Evolutionary conservation across 2,888 invertebrate species (phyloP), one percentile per base, ranked within the genome.

Genomic region (Clepsis dumicolana): DNA sequence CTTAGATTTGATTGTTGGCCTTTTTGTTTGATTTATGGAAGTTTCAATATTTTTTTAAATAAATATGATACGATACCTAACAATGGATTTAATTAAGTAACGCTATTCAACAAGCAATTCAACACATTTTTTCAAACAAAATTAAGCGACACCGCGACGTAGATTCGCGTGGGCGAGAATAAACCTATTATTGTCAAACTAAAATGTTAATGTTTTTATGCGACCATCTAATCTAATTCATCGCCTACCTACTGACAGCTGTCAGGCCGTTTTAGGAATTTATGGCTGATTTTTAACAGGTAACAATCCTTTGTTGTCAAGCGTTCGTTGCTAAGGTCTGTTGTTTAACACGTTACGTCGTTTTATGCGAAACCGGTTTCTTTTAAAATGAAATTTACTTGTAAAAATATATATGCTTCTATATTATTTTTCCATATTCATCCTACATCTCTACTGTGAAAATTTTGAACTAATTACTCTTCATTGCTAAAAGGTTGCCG

Each of bases 221-320:
- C 12, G 56, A 24, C 60, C 21, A 68, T 64, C 44, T 68, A 68
- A 68, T 68, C 64, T 68, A 57, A 68, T 53, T 64, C 68, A 68
- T 64, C 68, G 68, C 29, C 68, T 59, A 14, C 68, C 52, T 64
- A 67, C 56, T 62, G 67, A 56, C 67, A 38, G 21, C 54, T 67
- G 67, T 67, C 67, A 41, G 21, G 29, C 67, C 62, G 25, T 66
- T 63, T 54, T 57, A 35, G 54, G 64, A 16, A 32, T 29, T 54
- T 57, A 64, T 32, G 44, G 29, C 53, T 54, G 53, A 38, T 32
- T 53, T 61, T 52, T 64, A 50, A 29, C 29, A 29, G 29, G 10
- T 44, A 18, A 54, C 53, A 54, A 25, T 48, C 7, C 1, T 50
- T 57, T 67, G 62, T 67, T 62, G 50, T 56, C 25, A 62, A 62